These are phyloP conservation scores for Holocentrus rufus DNA, from an alignment of 2,797 vertebrate genomes.

Conservation along the genomic window DNA sequence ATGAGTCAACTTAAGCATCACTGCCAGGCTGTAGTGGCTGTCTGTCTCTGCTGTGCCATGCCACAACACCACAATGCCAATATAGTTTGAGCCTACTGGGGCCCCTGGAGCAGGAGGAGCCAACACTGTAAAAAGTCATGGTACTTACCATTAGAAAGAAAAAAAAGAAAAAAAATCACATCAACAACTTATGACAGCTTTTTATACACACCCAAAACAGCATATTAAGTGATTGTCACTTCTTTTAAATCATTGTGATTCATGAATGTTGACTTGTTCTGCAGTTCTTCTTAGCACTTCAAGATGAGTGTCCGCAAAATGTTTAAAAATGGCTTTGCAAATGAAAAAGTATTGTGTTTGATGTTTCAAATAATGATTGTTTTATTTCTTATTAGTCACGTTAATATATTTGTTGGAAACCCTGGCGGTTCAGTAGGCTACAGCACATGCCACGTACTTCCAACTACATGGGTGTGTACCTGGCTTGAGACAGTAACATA, in stretches of 20 bases:
- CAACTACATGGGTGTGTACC: background rate
- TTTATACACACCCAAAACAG: slow-evolving; percentile 11
- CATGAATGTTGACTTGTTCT: background rate
- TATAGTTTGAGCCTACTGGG: slow-evolving; percentile 68
- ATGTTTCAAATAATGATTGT: background rate
- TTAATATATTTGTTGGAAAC: background rate
- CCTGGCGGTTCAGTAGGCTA: background rate
- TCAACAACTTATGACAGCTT: slow-evolving; percentile 26
- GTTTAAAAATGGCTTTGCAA: background rate
- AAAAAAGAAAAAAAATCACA: slow-evolving; percentile 49
- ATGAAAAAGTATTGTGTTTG: background rate
- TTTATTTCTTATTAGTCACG: background rate
- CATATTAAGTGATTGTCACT: slow-evolving; percentile 4
- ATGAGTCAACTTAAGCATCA: slow-evolving; percentile 73
- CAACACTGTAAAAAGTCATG: slow-evolving; percentile 71
- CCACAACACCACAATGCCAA: slow-evolving; percentile 79
- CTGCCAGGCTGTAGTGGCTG: slow-evolving; percentile 77
- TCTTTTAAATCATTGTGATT: background rate
- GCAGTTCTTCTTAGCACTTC: background rate
- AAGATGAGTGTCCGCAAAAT: background rate
- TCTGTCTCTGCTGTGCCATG: slow-evolving; percentile 71
- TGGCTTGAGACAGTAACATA: background rate
- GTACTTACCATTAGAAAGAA: slow-evolving; percentile 30
- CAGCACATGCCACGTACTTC: background rate
- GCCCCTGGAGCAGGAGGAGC: slow-evolving; percentile 61